Evolutionary conservation across 1,140 invertebrate genomes (phyloP).

Genomic region (Hyphantria cunea): DNA sequence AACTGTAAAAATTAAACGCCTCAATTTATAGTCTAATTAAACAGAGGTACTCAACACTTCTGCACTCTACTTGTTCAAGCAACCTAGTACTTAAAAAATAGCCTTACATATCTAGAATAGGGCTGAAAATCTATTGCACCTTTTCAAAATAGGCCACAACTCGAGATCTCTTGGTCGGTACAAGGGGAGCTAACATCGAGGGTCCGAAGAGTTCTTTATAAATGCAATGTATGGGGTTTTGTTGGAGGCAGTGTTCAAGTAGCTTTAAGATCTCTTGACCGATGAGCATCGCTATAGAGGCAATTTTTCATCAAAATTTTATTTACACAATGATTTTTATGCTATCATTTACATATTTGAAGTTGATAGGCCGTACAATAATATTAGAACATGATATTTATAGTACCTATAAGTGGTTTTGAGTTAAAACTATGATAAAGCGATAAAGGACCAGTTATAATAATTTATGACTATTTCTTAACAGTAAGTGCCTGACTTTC

Average conservation of each 20-base stretch:
- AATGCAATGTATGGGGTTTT: neutral
- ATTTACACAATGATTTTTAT: too few relatives aligned
- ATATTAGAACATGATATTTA: too few relatives aligned
- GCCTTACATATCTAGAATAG: neutral
- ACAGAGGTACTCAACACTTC: conserved; percentile 15
- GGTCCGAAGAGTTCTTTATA: neutral
- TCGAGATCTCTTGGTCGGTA: conserved; percentile 12
- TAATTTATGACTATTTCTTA: too few relatives aligned
- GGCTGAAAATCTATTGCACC: conserved; percentile 14
- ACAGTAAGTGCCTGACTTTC: too few relatives aligned
- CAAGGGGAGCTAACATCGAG: conserved; percentile 9
- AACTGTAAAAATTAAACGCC: neutral
- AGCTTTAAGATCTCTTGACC: neutral
- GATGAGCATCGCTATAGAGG: too few relatives aligned
- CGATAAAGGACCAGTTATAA: too few relatives aligned
- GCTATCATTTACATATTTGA: too few relatives aligned
- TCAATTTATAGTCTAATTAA: conserved; percentile 17
- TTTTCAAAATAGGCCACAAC: conserved; percentile 34
- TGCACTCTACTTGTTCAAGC: conserved; percentile 17
- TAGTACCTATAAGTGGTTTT: too few relatives aligned
- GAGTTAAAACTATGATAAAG: too few relatives aligned
- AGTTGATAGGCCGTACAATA: too few relatives aligned
- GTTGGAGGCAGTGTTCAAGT: neutral
- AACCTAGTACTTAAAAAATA: neutral
- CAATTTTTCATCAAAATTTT: too few relatives aligned